Percentiles rank a stretch among this genome's conserved stretches.
phyloP scores from a whole-genome alignment of 2,797 vertebrate species.

The Syndactyla subalaris region DNA sequence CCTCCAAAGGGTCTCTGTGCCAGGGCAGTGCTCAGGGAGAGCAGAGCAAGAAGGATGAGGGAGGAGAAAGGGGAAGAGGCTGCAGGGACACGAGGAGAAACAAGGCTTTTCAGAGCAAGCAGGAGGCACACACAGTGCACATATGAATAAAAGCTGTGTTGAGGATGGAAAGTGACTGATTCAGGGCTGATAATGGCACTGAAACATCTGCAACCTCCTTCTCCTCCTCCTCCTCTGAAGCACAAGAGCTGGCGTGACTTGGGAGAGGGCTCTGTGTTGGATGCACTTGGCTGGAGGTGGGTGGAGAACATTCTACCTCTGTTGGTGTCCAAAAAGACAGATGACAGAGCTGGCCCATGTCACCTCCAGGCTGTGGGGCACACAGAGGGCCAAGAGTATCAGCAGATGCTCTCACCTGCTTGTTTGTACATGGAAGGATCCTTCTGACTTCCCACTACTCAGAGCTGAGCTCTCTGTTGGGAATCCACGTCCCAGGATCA shows the following conservation, averaged over 20 bases:
- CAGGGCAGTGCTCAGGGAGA: background rate
- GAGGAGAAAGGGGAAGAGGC: background rate
- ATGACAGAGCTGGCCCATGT: background rate
- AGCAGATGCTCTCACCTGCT: background rate
- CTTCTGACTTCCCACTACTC: background rate
- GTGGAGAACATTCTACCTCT: background rate
- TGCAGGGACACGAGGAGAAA: background rate
- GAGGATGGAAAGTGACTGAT: background rate
- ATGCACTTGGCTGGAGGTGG: background rate
- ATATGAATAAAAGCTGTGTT: background rate
- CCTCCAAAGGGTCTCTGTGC: background rate
- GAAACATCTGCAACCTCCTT: background rate
- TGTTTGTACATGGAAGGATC: background rate
- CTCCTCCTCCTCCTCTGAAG: background rate
- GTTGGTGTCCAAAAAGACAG: background rate
- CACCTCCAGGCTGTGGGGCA: background rate
- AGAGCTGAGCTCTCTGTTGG: background rate
- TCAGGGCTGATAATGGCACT: background rate
- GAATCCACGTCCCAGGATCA: background rate
- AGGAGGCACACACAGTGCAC: background rate
- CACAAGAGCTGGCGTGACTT: background rate
- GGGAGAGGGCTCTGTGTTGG: background rate
- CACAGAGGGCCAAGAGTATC: background rate
- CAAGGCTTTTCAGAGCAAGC: background rate
- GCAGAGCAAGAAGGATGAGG: background rate